Conservation (phyloP, 2,797 vertebrate genomes). For the Siniperca obscura region DNA sequence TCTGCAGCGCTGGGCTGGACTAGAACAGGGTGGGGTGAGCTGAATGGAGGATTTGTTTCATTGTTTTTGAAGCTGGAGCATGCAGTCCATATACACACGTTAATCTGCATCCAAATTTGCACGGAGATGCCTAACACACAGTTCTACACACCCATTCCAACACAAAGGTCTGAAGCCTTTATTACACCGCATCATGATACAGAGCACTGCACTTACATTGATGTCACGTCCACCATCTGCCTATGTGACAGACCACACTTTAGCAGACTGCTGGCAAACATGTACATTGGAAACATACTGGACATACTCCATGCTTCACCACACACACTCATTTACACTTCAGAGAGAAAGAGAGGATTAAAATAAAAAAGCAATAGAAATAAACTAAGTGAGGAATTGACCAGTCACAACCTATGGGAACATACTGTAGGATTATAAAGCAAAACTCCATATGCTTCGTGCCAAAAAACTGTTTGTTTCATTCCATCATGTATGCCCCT, state of each 20-base stretch:
- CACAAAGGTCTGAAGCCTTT: slow-evolving; percentile 12
- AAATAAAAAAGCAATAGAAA: slow-evolving; percentile 23
- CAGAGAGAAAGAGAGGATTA: slow-evolving; percentile 12
- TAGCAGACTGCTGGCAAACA: slow-evolving; percentile 50
- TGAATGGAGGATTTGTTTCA: slow-evolving; percentile 22
- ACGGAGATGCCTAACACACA: not conserved
- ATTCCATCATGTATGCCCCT: slow-evolving; percentile 41
- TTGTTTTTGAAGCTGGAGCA: slow-evolving; percentile 38
- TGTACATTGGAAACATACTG: slow-evolving; percentile 28
- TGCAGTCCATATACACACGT: not conserved
- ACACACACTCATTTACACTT: not conserved
- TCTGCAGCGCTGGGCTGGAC: slow-evolving; percentile 42
- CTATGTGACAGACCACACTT: slow-evolving; percentile 28
- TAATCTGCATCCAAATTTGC: slow-evolving; percentile 18
- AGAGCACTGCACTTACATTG: slow-evolving; percentile 6
- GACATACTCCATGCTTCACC: slow-evolving; percentile 1
- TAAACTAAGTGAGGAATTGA: slow-evolving; percentile 7
- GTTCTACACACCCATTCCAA: slow-evolving; percentile 2
- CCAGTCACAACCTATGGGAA: slow-evolving; percentile 15
- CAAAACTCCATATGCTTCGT: slow-evolving; percentile 29
- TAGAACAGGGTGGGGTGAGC: slow-evolving; percentile 11
- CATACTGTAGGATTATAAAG: slow-evolving; percentile 19
- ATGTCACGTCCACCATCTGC: slow-evolving; percentile 19
- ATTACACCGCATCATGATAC: slow-evolving; percentile 1
- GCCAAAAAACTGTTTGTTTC: slow-evolving; percentile 31